Evolutionary conservation across 2,113 vertebrate genomes (phyloP).

Genomic region (Neofelis nebulosa): DNA sequence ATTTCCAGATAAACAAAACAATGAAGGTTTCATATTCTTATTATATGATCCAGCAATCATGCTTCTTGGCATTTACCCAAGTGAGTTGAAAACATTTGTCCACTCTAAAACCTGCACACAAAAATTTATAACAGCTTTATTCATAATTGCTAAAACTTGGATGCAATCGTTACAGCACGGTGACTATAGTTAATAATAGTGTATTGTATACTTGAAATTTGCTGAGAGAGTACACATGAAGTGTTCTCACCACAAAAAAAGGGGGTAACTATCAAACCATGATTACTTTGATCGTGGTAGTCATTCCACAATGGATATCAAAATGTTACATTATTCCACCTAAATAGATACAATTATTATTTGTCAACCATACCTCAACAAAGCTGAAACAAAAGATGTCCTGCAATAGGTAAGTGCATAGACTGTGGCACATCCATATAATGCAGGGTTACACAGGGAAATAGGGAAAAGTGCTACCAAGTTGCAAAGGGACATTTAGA

Average conservation of each 20-base stretch:
- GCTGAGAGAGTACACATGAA: not conserved
- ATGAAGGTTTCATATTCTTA: not conserved
- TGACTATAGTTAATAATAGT: not conserved
- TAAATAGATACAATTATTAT: not conserved
- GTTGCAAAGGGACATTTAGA: not conserved
- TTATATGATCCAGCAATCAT: not conserved
- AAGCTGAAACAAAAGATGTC: not conserved
- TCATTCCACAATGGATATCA: not conserved
- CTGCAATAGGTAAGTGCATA: not conserved
- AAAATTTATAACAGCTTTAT: not conserved
- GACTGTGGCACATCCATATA: not conserved
- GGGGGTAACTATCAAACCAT: not conserved
- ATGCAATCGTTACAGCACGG: not conserved
- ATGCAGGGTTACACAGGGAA: not conserved
- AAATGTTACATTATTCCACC: not conserved
- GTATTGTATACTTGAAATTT: not conserved
- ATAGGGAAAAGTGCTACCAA: not conserved
- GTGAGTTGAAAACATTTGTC: not conserved
- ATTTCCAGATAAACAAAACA: not conserved
- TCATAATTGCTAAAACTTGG: not conserved
- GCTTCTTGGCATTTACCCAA: not conserved
- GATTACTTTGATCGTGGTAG: not conserved
- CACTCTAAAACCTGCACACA: not conserved
- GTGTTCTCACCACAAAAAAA: not conserved
- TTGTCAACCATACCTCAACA: not conserved